Base-by-base conservation (phyloP, 2,113 vertebrate species). In the Datnioides undecimradiatus region DNA sequence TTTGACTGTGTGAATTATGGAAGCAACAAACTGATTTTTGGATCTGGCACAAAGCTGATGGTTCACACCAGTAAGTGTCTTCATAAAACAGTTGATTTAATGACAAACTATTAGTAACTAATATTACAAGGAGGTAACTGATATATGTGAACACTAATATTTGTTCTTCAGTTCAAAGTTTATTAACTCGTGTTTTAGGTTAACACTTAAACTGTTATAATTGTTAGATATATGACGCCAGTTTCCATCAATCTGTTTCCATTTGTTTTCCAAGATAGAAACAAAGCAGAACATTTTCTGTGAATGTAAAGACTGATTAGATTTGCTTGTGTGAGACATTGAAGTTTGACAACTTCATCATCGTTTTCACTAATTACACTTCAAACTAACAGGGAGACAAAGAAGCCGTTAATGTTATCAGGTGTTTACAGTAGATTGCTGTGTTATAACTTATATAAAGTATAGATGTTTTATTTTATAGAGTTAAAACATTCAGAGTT, bases 1-100 rank as follows among this genome's bases (percentile, higher is more conserved):
- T 10, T 25, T 43, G 55, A 62, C 57, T 62, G 57, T 78, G 76
- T 79, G 58, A 79, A 54, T 38, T n/a, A 38, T 6, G 58, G 0
- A n/a, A 8, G 0, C 2, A 1, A 38, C 48, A 79, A 71, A 48
- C 11, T 63, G 7, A 43, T 21, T 25, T 69, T 78, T 27, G 66
- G 75, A 19, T 70, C 46, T 1, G 57, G 46, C 10, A 62, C 36
- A 6, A 54, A 70, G 29, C 29, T 70, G 75, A 54, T 8, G 1
- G 66, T 79, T 64, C 5, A 71, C 48, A 46, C n/a, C 48, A 45
- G 66, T 64, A 38, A 64, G 48, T 79, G 13, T 19, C 8, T 59
- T 49, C 9, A 41, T n/a, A 4, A 0, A 16, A 48, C 11, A 6
- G 0, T 8, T 14, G 0, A 33, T 45, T 25, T 25, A 27, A 25